Conservation (phyloP, 2,888 invertebrate species). For the Lithophane ornitopus region DNA sequence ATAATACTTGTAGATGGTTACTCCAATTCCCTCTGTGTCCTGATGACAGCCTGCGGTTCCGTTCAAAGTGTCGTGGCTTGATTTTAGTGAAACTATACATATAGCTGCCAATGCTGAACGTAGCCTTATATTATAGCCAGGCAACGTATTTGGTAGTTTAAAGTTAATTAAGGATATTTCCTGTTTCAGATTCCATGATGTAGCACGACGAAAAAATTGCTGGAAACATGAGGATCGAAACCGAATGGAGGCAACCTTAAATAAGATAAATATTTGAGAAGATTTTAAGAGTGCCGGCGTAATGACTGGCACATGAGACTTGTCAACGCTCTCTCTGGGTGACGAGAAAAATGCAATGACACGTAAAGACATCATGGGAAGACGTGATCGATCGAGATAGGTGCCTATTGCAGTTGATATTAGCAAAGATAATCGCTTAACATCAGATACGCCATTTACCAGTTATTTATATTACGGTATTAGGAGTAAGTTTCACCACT, state of each 20-base stretch:
- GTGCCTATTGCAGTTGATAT: not conserved
- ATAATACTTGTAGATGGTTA: constrained; percentile 26
- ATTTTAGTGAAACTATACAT: not conserved
- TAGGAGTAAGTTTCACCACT: not conserved
- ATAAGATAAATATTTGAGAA: not conserved
- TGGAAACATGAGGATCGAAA: not conserved
- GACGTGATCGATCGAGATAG: constrained; percentile 20
- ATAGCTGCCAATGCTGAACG: no score
- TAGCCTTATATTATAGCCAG: no score
- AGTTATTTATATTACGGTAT: constrained; percentile 1
- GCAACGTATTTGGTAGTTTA: constrained; percentile 4
- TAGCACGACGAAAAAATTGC: not conserved
- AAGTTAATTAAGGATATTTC: constrained; percentile 4
- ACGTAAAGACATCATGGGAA: constrained; percentile 17
- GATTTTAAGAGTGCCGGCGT: not conserved
- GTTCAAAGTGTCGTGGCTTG: not conserved
- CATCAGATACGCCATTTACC: not conserved
- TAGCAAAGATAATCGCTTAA: constrained; percentile 6
- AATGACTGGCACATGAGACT: not conserved
- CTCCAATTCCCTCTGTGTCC: not conserved
- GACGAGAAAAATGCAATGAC: constrained; percentile 26
- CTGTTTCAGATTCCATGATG: not conserved
- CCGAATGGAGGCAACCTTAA: not conserved
- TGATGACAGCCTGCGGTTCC: not conserved
- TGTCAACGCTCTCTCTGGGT: not conserved